Evolutionary conservation across 2,888 invertebrate genomes (phyloP), one percentile per base, ranked within the genome.

Genomic region (Archaeoteleia sp.): DNA sequence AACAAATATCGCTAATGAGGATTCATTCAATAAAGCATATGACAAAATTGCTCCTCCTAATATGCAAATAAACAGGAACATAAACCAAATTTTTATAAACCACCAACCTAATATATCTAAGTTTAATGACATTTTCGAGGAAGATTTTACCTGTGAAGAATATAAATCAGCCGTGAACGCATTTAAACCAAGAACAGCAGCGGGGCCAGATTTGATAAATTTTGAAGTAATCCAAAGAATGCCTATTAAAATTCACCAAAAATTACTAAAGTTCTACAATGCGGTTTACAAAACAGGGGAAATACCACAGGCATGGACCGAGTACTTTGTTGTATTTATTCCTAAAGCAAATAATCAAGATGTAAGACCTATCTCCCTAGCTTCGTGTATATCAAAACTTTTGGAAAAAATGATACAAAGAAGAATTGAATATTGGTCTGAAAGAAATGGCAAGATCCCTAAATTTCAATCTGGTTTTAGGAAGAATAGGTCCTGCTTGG

Each of bases 371-470:
- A 45, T 57, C 8, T 17, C 57, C 1, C 12, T 55, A 14, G 45
- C 45, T 6, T 29, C 14, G 3, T 45, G 30, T 17, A 3, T 17
- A 1, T 12, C 7, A 0, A 58, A 48, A 39, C 14, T 58, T 1
- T 60, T 60, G 35, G 35, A 51, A 45, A 42, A 39, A 14, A 42
- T 55, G 8, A 9, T 58, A 8, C 55, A 63, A 25, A 55, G 39
- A 15, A 43, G 13, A 35, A 20, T 46, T 4, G 55, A 53, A 20
- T 53, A 13, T 15, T 53, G 46, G 53, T 7, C 30, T 6, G 32
- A 54, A n/a, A 40, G 9, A 0, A 51, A 54, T 30, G 29, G 48
- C n/a, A n/a, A 10, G 1, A 40, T 42, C 13, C 37, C 40, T 1
- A 7, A 27, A 5, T 12, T 10, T n/a, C 58, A 58, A 42, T n/a